A percentile compares a stretch with the other conserved stretches of the same genome.
phyloP scores from a whole-genome alignment of 2,113 vertebrate genomes.

The Alosa alosa region DNA sequence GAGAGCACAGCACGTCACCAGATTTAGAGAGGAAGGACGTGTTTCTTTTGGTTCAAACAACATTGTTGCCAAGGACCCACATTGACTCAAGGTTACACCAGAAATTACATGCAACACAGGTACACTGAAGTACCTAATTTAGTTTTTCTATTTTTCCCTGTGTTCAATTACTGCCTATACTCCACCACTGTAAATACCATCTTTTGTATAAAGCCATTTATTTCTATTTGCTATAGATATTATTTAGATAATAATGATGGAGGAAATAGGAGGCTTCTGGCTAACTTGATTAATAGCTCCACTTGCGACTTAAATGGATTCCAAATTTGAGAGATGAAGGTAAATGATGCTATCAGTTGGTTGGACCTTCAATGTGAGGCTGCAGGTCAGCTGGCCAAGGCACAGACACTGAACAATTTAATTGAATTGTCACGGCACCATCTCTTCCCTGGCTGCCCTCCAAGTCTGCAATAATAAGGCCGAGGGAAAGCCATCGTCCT shows the following conservation, averaged over 20 bases:
- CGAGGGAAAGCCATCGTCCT: slow-evolving; percentile 57
- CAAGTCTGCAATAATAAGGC: slow-evolving; percentile 63
- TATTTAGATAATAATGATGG: background rate
- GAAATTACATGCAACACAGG: background rate
- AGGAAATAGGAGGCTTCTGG: slow-evolving; percentile 35
- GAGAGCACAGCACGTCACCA: background rate
- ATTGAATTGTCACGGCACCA: slow-evolving; percentile 67
- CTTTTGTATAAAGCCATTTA: background rate
- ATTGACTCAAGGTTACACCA: background rate
- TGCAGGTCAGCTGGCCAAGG: slow-evolving; percentile 59
- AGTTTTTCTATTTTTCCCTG: background rate
- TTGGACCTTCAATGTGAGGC: slow-evolving; percentile 54
- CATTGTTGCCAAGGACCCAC: background rate
- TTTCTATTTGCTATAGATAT: slow-evolving; percentile 1
- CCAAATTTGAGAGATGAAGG: slow-evolving; percentile 42
- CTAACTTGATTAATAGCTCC: slow-evolving; percentile 44
- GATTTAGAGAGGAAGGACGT: background rate
- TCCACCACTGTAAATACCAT: background rate
- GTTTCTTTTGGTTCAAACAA: slow-evolving; percentile 1
- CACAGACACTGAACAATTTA: slow-evolving; percentile 56
- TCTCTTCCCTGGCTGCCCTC: slow-evolving; percentile 54
- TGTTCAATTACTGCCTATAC: background rate
- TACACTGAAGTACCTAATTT: background rate
- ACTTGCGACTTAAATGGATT: slow-evolving; percentile 37
- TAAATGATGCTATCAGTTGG: slow-evolving; percentile 58